Percentiles rank a stretch among this genome's conserved stretches.
These are phyloP conservation scores for Dryococelus australis DNA, from an alignment of 2,888 invertebrate species.

Conservation along the genomic window DNA sequence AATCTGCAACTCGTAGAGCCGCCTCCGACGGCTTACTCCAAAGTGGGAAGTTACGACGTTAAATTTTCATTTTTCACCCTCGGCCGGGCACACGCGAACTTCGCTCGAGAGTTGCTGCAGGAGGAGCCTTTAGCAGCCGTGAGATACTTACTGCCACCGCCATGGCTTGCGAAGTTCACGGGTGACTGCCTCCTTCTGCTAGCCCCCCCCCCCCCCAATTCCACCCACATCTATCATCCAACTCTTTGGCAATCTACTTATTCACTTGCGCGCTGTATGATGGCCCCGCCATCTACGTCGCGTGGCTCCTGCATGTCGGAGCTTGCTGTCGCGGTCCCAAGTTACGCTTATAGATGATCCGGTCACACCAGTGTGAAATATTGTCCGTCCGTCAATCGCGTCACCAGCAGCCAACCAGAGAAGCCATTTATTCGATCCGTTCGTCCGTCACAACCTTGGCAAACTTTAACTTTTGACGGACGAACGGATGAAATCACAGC, in stretches of 20 bases:
- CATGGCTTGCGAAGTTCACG: neutral
- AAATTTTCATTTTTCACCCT: constrained; percentile 3
- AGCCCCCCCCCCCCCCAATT: neutral
- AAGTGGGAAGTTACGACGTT: neutral
- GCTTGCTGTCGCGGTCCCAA: too few relatives aligned
- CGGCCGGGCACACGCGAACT: neutral
- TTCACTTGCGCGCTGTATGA: neutral
- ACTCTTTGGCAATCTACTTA: neutral
- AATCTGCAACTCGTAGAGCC: neutral
- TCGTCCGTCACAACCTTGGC: too few relatives aligned
- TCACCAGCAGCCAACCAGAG: too few relatives aligned
- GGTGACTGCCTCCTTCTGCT: neutral
- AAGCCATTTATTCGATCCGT: too few relatives aligned
- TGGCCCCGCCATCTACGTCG: too few relatives aligned
- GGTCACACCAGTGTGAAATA: too few relatives aligned
- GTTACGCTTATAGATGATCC: too few relatives aligned
- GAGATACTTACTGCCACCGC: neutral
- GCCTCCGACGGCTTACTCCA: neutral
- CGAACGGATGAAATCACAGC: too few relatives aligned
- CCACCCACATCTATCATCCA: neutral
- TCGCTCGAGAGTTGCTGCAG: neutral
- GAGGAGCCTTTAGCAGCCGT: neutral
- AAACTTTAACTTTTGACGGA: too few relatives aligned
- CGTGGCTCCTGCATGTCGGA: too few relatives aligned
- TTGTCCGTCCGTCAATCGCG: too few relatives aligned